phyloP scores from a whole-genome alignment of 2,797 vertebrate species.

The Falco naumanni region DNA sequence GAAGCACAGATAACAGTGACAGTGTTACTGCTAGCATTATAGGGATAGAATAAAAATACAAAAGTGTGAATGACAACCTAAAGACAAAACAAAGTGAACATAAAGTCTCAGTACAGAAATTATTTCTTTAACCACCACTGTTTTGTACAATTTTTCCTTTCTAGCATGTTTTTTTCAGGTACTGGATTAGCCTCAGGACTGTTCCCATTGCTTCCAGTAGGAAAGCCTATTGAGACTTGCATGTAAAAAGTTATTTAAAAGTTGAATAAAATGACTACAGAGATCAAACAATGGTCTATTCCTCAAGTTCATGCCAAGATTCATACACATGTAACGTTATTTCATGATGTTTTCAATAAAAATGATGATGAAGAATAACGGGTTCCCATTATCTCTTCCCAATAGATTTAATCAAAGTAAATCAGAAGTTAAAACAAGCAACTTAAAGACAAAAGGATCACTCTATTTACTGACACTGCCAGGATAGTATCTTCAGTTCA shows the following conservation, averaged over 20 bases:
- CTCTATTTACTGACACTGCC: neutral
- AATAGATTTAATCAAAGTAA: constrained; percentile 2
- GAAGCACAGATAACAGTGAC: neutral
- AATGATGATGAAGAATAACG: constrained; percentile 8
- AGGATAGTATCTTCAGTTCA: neutral
- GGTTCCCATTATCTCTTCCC: neutral
- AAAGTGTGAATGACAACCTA: neutral
- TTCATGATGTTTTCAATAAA: neutral
- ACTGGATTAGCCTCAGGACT: neutral
- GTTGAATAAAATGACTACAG: neutral
- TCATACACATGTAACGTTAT: neutral
- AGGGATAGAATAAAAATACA: neutral
- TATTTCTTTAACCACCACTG: neutral
- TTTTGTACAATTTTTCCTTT: neutral
- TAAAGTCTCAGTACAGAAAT: neutral
- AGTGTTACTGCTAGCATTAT: neutral
- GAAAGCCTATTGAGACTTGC: neutral
- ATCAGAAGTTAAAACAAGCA: neutral
- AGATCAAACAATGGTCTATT: constrained; percentile 25
- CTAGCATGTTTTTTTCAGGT: neutral
- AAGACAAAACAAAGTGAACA: neutral
- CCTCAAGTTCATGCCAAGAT: neutral
- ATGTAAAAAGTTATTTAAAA: constrained; percentile 44
- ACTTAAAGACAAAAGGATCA: constrained; percentile 8
- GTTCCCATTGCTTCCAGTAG: neutral